Evolutionary conservation across 2,888 invertebrate genomes (phyloP).

Genomic region (Icerya purchasi): DNA sequence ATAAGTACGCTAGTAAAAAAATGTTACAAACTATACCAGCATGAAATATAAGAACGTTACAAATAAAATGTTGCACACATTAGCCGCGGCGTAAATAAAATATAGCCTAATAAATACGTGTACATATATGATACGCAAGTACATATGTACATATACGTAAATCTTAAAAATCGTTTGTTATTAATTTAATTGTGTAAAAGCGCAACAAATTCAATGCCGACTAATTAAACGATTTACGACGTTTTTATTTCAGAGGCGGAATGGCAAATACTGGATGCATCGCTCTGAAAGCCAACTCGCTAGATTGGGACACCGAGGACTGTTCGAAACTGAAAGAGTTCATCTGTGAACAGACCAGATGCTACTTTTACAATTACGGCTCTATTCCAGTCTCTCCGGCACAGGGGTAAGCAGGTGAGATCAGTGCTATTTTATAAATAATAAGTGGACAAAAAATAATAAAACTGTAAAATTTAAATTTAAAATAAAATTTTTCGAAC

Average conservation of each 20-base stretch:
- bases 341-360: conserved; percentile 73
- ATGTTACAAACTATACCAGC: too few relatives aligned
- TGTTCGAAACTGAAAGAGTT: conserved; percentile 66
- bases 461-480: background rate
- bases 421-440: conserved; percentile 10
- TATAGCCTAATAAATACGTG: too few relatives aligned
- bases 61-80: too few relatives aligned
- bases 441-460: background rate
- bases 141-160: too few relatives aligned
- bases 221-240: too few relatives aligned
- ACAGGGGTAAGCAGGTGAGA: conserved; percentile 79
- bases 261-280: conserved; percentile 51
- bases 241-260: conserved; percentile 24
- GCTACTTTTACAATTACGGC: conserved; percentile 78
- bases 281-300: conserved; percentile 49
- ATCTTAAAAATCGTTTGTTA: too few relatives aligned
- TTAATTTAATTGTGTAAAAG: too few relatives aligned
- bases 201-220: too few relatives aligned
- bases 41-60: too few relatives aligned
- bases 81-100: too few relatives aligned
- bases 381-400: conserved; percentile 71
- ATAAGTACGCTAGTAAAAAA: too few relatives aligned
- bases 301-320: conserved; percentile 64
- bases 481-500: background rate
- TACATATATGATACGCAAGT: too few relatives aligned